phyloP scores from a whole-genome alignment of 2,888 invertebrate genomes.

The Anorthoa munda region DNA sequence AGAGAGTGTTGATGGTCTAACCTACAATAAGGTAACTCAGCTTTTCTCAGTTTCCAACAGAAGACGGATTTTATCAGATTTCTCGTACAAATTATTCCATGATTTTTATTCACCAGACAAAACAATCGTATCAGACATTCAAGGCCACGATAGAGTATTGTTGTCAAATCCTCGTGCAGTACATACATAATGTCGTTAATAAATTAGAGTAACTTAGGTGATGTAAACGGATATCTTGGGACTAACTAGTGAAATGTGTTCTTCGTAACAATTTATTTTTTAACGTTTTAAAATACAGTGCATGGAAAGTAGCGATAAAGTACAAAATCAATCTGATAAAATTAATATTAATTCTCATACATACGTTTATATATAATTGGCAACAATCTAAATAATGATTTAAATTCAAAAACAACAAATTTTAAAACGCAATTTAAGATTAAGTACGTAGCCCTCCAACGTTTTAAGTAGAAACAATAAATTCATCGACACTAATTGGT shows the following conservation, averaged over 20 bases:
- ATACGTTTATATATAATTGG: constrained; percentile 49
- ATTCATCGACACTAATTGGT: constrained; percentile 91
- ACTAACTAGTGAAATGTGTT: background rate
- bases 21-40: constrained; percentile 28
- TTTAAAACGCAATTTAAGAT: constrained; percentile 88
- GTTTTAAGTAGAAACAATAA: constrained; percentile 91
- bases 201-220: background rate
- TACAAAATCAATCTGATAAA: constrained; percentile 36
- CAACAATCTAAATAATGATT: constrained; percentile 74
- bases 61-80: constrained; percentile 10
- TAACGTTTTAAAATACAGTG: background rate
- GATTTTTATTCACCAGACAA: constrained; percentile 16
- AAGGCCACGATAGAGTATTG: constrained; percentile 30
- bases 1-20: constrained; percentile 22
- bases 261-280: background rate
- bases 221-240: background rate
- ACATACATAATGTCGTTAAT: background rate
- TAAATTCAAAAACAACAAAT: constrained; percentile 80
- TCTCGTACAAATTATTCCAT: background rate
- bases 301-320: constrained; percentile 1
- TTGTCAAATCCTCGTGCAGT: constrained; percentile 10
- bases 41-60: constrained; percentile 21
- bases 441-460: constrained; percentile 89
- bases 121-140: constrained; percentile 35
- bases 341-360: constrained; percentile 31